Evolutionary conservation across 2,888 invertebrate species (phyloP).

Genomic region (Sericinus montela): DNA sequence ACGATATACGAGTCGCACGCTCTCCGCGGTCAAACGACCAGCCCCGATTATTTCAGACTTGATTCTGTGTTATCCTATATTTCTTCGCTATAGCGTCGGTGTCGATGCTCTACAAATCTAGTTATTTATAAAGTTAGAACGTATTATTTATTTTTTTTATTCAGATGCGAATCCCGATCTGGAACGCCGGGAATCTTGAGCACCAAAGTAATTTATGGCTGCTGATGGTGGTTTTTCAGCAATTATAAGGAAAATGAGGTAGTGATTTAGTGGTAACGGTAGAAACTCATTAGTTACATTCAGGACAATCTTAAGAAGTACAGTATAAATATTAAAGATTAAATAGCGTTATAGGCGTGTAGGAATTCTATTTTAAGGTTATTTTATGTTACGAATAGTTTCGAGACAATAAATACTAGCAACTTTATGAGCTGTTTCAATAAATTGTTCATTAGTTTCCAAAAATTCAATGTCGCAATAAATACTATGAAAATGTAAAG

Average conservation of each 20-base stretch:
- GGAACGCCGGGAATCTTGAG: conserved; percentile 33
- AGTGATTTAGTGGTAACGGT: conserved; percentile 17
- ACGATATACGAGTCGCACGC: conserved; percentile 23
- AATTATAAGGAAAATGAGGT: conserved; percentile 13
- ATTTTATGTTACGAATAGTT: too few relatives aligned
- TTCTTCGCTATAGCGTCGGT: conserved; percentile 49
- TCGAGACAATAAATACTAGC: too few relatives aligned
- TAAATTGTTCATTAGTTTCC: too few relatives aligned
- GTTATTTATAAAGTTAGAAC: conserved; percentile 57
- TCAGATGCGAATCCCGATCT: conserved; percentile 47
- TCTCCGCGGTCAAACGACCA: conserved; percentile 30
- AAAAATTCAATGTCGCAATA: too few relatives aligned
- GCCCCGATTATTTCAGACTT: conserved; percentile 45
- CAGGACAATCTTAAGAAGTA: background rate
- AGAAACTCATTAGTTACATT: conserved; percentile 3
- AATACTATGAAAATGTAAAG: too few relatives aligned
- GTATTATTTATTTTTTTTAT: conserved; percentile 33
- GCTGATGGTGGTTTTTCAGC: conserved; percentile 18
- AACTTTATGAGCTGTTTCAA: too few relatives aligned
- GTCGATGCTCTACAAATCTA: conserved; percentile 58
- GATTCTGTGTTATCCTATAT: conserved; percentile 41
- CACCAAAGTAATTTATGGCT: conserved; percentile 27
- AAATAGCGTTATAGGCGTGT: too few relatives aligned
- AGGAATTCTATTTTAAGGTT: too few relatives aligned
- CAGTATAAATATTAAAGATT: too few relatives aligned